These are phyloP conservation scores for Allygus modestus DNA, from an alignment of 2,888 invertebrate genomes.

Conservation along the genomic window DNA sequence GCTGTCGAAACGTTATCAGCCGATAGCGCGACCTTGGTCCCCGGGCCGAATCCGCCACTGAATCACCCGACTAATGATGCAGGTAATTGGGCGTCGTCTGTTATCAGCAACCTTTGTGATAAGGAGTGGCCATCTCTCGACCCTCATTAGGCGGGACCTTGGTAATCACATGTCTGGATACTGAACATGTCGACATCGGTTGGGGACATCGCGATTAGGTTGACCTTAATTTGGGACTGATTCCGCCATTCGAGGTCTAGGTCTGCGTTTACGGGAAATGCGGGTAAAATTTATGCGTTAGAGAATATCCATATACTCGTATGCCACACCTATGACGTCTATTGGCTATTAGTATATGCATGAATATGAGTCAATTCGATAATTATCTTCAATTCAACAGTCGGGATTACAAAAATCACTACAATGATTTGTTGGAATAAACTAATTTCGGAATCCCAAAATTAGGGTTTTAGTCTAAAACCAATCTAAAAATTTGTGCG, in stretches of 20 bases:
- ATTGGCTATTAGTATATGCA: too few relatives aligned
- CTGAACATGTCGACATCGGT: neutral
- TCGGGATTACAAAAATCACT: too few relatives aligned
- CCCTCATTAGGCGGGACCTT: slow-evolving; percentile 12
- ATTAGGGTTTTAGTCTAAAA: too few relatives aligned
- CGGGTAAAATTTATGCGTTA: too few relatives aligned
- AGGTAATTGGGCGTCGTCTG: slow-evolving; percentile 38
- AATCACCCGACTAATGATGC: slow-evolving; percentile 40
- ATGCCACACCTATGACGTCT: too few relatives aligned
- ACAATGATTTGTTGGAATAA: too few relatives aligned
- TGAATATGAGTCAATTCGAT: too few relatives aligned
- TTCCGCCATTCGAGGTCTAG: neutral
- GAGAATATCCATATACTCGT: too few relatives aligned
- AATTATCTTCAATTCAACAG: too few relatives aligned
- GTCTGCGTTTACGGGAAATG: neutral
- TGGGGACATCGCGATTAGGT: neutral
- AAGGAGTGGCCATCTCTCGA: slow-evolving; percentile 6
- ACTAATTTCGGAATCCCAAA: too few relatives aligned
- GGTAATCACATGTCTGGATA: neutral
- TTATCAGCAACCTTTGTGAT: slow-evolving; percentile 36
- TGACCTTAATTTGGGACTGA: neutral
- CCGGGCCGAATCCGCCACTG: neutral
- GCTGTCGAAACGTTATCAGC: slow-evolving; percentile 36
- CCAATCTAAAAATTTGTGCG: too few relatives aligned
- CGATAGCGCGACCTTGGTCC: slow-evolving; percentile 41